phyloP scores from a whole-genome alignment of 2,113 vertebrate species.

The Archilochus colubris region DNA sequence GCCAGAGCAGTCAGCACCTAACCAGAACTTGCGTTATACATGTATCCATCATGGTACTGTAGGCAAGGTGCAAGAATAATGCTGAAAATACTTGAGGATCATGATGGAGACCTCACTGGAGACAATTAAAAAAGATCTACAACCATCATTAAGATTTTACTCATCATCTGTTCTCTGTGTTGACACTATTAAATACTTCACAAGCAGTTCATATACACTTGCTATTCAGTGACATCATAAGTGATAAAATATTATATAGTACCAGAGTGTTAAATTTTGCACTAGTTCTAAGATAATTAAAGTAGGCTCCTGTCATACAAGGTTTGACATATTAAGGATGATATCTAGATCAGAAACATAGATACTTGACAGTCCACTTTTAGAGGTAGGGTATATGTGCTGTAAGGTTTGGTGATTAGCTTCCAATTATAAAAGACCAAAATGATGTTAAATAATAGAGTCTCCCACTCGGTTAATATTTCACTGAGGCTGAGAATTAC shows the following conservation, averaged over 20 bases:
- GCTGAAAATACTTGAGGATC: neutral
- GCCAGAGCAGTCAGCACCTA: neutral
- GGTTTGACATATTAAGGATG: neutral
- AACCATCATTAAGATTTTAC: neutral
- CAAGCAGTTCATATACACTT: conserved; percentile 12
- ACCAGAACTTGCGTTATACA: neutral
- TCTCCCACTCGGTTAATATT: conserved; percentile 30
- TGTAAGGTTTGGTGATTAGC: neutral
- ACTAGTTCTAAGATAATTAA: conserved; percentile 28
- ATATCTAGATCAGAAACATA: conserved; percentile 38
- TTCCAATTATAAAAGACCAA: conserved; percentile 13
- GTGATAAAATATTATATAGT: conserved; percentile 37
- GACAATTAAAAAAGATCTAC: conserved; percentile 31
- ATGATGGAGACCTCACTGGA: neutral
- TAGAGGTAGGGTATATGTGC: neutral
- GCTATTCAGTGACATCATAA: conserved; percentile 16
- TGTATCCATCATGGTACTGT: neutral
- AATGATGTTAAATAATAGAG: neutral
- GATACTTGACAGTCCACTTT: neutral
- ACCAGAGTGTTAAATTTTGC: neutral
- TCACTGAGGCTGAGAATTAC: conserved; percentile 41
- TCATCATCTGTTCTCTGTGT: conserved; percentile 12
- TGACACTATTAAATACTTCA: conserved; percentile 7
- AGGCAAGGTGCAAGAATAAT: neutral
- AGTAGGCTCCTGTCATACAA: neutral